Conservation (phyloP, 1,140 invertebrate genomes). For the Zaprionus africanus region DNA sequence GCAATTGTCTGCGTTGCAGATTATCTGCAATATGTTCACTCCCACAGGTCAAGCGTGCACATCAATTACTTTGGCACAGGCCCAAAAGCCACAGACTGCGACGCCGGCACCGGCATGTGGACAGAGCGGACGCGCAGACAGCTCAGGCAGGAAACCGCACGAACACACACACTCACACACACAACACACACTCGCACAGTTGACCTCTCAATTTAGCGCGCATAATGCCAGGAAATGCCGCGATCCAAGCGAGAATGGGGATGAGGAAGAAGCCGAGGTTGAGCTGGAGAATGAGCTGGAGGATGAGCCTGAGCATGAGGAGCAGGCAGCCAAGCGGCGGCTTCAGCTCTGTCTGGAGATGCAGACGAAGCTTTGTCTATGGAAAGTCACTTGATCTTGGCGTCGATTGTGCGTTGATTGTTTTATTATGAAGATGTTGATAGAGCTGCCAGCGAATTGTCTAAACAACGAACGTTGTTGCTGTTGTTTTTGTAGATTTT, state of each 20-base stretch:
- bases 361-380: conserved; percentile 59
- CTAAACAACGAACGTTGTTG: conserved; percentile 39
- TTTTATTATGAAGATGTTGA: conserved; percentile 81
- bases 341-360: conserved; percentile 12
- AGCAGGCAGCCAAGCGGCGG: conserved; percentile 11
- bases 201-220: conserved; percentile 81
- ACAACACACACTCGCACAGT: conserved; percentile 52
- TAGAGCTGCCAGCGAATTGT: conserved; percentile 52
- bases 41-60: conserved; percentile 84
- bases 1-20: conserved; percentile 83
- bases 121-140: conserved; percentile 40
- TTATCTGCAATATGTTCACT: conserved; percentile 84
- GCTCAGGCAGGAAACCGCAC: conserved; percentile 37
- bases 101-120: conserved; percentile 46
- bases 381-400: conserved; percentile 76
- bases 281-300: conserved; percentile 2
- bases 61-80: conserved; percentile 84
- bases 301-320: conserved; percentile 7
- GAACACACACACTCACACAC: neutral
- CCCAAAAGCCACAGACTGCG: conserved; percentile 55
- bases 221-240: conserved; percentile 81
- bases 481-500: neutral
- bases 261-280: conserved; percentile 26
- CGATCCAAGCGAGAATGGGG: conserved; percentile 48
- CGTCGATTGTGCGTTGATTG: conserved; percentile 80